Base-by-base conservation (phyloP, 2,797 vertebrate species). In the Sylvia borin region DNA sequence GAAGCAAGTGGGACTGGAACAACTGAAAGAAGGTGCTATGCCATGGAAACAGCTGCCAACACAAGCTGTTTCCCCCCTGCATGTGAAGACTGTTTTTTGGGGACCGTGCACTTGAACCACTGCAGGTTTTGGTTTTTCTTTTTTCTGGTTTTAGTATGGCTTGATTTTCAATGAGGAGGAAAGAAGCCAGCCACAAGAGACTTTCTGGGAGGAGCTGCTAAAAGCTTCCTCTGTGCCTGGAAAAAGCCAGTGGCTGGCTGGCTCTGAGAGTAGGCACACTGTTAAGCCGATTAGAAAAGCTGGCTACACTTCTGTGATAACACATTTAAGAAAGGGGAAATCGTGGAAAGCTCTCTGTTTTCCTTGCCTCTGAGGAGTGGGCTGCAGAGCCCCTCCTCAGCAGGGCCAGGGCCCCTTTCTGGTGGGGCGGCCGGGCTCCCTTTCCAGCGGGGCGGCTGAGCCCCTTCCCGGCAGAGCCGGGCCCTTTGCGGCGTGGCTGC, bases 401-500 rank as follows among this genome's bases (percentile, higher is more conserved):
- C 1, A 3, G 7, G 34, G 27, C 34, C 22, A 20, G 36, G 50
- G 36, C 11, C 20, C 11, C 34, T 51, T 51, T 24, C 34, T 9
- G 6, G 31, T 13, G 21, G 16, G 31, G 31, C 12, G 11, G 31
- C 22, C 3, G 5, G 40, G 18, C 16, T 20, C 18, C 47, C n/a
- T 34, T 57, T 15, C n/a, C n/a, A 16, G 47, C 2, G 14, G 11
- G 21, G 31, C 9, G 15, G 42, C 16, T 4, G 11, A 31, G 18
- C 20, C 15, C 9, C 47, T 40, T 53, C 36, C 29, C 3, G 2
- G 29, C 7, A 9, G 24, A 17, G 10, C 18, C 1, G 0, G 31
- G 13, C 18, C 51, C 38, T 40, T 51, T n/a, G 20, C 3, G 4
- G 6, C 2, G 11, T 0, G 0, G 47, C 24, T 2, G 3, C 24